Evolutionary conservation across 1,140 invertebrate species (phyloP).

Genomic region (Papilio helenus): DNA sequence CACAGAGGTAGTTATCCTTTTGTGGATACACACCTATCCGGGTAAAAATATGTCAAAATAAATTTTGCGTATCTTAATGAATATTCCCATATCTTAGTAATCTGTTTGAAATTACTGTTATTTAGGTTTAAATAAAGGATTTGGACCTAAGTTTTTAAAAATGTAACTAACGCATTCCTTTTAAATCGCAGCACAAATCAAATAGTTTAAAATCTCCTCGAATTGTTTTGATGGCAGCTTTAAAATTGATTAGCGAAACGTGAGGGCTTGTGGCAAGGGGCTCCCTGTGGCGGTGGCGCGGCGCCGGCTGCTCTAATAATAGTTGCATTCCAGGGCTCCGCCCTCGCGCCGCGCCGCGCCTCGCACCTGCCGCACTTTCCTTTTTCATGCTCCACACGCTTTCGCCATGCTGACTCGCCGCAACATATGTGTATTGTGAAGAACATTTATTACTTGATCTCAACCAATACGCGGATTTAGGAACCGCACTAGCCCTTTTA

Average conservation of each 20-base stretch:
- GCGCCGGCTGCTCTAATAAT: slow-evolving; percentile 74
- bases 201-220: not conserved
- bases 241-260: slow-evolving; percentile 57
- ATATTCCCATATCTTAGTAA: too few relatives aligned
- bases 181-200: not conserved
- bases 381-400: slow-evolving; percentile 67
- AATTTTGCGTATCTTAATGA: too few relatives aligned
- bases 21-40: not conserved
- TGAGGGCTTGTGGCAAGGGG: slow-evolving; percentile 53
- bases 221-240: slow-evolving; percentile 28
- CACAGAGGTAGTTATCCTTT: not conserved
- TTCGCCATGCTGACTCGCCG: slow-evolving; percentile 49
- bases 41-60: not conserved
- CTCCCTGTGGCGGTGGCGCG: slow-evolving; percentile 61
- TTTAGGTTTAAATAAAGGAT: too few relatives aligned
- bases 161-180: not conserved
- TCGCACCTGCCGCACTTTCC: slow-evolving; percentile 75
- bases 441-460: not conserved
- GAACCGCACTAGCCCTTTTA: not conserved
- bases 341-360: slow-evolving; percentile 49
- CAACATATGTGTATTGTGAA: not conserved
- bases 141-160: too few relatives aligned
- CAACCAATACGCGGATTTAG: not conserved
- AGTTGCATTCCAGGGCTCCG: slow-evolving; percentile 68
- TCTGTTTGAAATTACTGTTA: too few relatives aligned